Percentiles rank a stretch among this genome's conserved stretches.
These are phyloP conservation scores for Henicopernis longicauda DNA, from an alignment of 2,113 vertebrate species.

Conservation along the genomic window DNA sequence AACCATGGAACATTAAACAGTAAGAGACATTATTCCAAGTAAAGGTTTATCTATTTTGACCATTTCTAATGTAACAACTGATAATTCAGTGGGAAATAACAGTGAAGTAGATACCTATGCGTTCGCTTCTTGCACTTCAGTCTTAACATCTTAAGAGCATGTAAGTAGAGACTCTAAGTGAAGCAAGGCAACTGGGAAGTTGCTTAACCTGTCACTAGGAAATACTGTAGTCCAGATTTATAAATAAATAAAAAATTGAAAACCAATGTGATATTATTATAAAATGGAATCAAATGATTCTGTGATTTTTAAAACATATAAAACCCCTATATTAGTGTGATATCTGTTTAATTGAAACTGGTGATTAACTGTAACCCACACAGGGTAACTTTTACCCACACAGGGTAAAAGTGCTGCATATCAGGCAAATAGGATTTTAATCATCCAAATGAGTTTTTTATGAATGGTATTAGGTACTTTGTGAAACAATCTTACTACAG, in stretches of 20 bases:
- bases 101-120: not conserved
- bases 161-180: not conserved
- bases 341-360: not conserved
- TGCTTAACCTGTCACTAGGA: not conserved
- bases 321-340: not conserved
- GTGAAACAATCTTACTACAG: not conserved
- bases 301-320: not conserved
- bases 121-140: not conserved
- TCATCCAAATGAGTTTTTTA: not conserved
- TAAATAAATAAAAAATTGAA: not conserved
- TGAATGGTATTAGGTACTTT: not conserved
- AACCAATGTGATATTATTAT: not conserved
- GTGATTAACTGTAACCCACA: not conserved
- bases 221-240: not conserved
- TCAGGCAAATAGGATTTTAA: not conserved
- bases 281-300: not conserved
- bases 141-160: not conserved
- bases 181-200: not conserved
- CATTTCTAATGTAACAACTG: not conserved
- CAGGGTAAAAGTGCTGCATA: not conserved
- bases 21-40: not conserved
- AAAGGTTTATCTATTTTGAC: not conserved
- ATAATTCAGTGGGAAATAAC: not conserved
- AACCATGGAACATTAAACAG: not conserved
- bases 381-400: not conserved